phyloP scores from a whole-genome alignment of 2,113 vertebrate species.

The Neolamprologus variostigma region DNA sequence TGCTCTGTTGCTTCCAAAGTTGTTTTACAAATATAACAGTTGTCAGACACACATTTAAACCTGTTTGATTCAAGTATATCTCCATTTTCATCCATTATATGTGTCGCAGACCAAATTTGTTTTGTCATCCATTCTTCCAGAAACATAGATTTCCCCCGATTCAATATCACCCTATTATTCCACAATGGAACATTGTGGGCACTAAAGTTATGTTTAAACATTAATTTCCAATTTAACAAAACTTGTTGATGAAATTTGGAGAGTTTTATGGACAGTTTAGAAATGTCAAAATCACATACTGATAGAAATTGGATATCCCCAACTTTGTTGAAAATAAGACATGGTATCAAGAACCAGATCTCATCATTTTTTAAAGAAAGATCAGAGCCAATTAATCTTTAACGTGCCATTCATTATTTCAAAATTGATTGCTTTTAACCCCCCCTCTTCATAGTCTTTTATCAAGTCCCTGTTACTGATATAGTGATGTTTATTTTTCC shows the following conservation, averaged over 20 bases:
- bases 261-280: not conserved
- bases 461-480: not conserved
- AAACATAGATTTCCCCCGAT: not conserved
- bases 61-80: not conserved
- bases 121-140: not conserved
- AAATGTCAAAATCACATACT: not conserved
- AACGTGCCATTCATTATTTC: not conserved
- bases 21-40: not conserved
- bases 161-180: not conserved
- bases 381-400: not conserved
- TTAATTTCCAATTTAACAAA: not conserved
- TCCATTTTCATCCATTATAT: not conserved
- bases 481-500: not conserved
- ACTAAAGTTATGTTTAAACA: not conserved
- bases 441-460: not conserved
- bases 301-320: accelerated
- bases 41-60: not conserved
- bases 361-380: not conserved
- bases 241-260: not conserved
- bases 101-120: not conserved
- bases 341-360: not conserved
- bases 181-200: not conserved
- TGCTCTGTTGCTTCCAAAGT: not conserved
- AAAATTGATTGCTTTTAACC: not conserved
- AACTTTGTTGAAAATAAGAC: not conserved